A percentile compares a stretch with the other conserved stretches of the same genome.
Conservation (phyloP, 2,113 vertebrate genomes). For the Physeter macrocephalus region DNA sequence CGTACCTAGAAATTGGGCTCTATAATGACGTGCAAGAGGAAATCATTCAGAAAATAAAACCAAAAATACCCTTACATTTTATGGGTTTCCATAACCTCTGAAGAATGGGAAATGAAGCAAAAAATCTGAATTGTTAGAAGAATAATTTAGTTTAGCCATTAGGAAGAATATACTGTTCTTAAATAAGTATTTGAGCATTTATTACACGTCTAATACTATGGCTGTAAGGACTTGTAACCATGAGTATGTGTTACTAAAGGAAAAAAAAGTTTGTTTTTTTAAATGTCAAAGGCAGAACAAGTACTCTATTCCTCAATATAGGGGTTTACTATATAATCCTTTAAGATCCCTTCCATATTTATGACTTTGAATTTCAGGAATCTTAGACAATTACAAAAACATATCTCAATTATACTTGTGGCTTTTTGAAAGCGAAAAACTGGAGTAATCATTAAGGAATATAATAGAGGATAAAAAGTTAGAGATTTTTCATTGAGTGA, state of each 20-base stretch:
- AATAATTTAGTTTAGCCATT: not conserved
- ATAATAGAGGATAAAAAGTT: not conserved
- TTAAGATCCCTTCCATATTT: not conserved
- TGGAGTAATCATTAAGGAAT: not conserved
- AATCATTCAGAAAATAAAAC: constrained; percentile 48
- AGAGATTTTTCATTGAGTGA: not conserved
- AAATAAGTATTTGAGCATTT: not conserved
- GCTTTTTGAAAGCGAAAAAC: constrained; percentile 14
- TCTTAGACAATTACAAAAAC: constrained; percentile 7
- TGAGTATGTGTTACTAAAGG: not conserved
- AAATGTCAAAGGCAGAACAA: not conserved
- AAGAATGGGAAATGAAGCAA: not conserved
- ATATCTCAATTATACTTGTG: not conserved
- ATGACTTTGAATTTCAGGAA: not conserved
- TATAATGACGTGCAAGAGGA: constrained; percentile 17
- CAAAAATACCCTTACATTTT: constrained; percentile 18
- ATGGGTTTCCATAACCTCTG: not conserved
- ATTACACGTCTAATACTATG: not conserved
- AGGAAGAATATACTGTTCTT: not conserved
- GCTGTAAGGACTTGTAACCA: not conserved
- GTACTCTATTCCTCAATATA: not conserved
- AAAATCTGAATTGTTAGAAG: not conserved
- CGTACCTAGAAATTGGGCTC: not conserved
- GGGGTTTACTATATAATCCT: not conserved
- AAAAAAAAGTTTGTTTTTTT: not conserved